Evolutionary conservation across 2,797 vertebrate species (phyloP).

Genomic region (Harpagifer antarcticus): DNA sequence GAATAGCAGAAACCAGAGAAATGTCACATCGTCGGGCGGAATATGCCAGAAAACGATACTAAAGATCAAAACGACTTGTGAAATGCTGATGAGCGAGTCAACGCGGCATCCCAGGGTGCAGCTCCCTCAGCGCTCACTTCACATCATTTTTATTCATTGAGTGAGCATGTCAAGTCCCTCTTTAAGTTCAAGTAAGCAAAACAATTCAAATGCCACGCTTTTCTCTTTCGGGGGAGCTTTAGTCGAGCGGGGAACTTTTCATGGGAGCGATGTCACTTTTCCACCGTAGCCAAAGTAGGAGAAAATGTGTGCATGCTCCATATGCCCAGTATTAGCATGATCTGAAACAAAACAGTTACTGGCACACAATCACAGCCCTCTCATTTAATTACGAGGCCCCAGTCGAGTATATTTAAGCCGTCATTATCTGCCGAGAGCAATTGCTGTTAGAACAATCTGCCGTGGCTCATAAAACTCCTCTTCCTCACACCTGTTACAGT

Average conservation of each 20-base stretch:
- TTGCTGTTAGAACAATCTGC: constrained; percentile 66
- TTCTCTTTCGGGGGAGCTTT: constrained; percentile 32
- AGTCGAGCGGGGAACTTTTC: constrained; percentile 55
- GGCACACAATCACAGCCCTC: constrained; percentile 80
- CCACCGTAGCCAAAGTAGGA: constrained; percentile 48
- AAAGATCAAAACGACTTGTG: constrained; percentile 43
- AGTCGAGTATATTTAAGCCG: constrained; percentile 79
- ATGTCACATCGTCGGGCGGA: neutral
- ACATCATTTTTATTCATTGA: constrained; percentile 70
- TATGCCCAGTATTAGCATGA: constrained; percentile 76
- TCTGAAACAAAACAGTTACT: constrained; percentile 81
- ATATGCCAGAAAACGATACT: constrained; percentile 23
- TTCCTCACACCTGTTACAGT: constrained; percentile 14
- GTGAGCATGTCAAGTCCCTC: constrained; percentile 69
- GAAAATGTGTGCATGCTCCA: constrained; percentile 58
- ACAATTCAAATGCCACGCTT: constrained; percentile 71
- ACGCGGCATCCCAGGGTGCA: constrained; percentile 28
- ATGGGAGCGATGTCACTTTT: constrained; percentile 51
- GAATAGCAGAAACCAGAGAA: neutral
- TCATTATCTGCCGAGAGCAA: constrained; percentile 73
- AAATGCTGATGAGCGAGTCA: constrained; percentile 51
- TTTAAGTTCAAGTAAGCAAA: constrained; percentile 74
- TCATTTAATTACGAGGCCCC: constrained; percentile 81
- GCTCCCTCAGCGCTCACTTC: constrained; percentile 46
- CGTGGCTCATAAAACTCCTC: constrained; percentile 45